Base-by-base conservation (phyloP, 2,888 invertebrate genomes). In the Heliconius aoede region DNA sequence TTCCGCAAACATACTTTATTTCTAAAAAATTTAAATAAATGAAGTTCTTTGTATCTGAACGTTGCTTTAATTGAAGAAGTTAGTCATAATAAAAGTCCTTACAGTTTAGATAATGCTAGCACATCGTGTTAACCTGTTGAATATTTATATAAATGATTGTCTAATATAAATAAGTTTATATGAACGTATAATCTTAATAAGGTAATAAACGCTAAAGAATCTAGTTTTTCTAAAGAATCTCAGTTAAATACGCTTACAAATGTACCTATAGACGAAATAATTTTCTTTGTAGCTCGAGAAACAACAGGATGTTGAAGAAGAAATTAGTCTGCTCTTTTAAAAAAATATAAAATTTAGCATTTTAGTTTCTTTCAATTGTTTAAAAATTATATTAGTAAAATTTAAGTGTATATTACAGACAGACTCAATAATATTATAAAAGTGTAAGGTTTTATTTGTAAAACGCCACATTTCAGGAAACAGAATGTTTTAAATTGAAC, bases 151-250 rank as follows among this genome's bases (percentile, higher is more conserved):
- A 26, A 26, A 21, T 21, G 26, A 40, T 68, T 67, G 46, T 46
- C 46, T 68, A 68, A 8, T 68, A 68, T 15, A 46, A 28, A 46
- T 26, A 26, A 21, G 21, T 68, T 46, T 68, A 24, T 28, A 21
- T 68, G 46, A 40, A 46, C 62, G 11, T 51, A 5, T 69, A 69
- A 69, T 32, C 69, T 8, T 36, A 21, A 60, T n/a, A 60, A 55
- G 46, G n/a, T 55, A 55, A n/a, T 60, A 26, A 72, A 60, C 7
- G 15, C 24, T 51, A n/a, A 55, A 30, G 11, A 11, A 71, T 28
- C 11, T 71, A 64, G 40, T 58, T 46, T 55, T 60, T 26, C 26
- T 60, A 26, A 26, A 30, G 51, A 73, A 60, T 72, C 60, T 72
- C 60, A 60, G 60, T 60, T 24, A 40, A 26, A 60, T 55, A 69